Evolutionary conservation across 2,113 vertebrate genomes (phyloP).

Genomic region (Macrotus californicus): DNA sequence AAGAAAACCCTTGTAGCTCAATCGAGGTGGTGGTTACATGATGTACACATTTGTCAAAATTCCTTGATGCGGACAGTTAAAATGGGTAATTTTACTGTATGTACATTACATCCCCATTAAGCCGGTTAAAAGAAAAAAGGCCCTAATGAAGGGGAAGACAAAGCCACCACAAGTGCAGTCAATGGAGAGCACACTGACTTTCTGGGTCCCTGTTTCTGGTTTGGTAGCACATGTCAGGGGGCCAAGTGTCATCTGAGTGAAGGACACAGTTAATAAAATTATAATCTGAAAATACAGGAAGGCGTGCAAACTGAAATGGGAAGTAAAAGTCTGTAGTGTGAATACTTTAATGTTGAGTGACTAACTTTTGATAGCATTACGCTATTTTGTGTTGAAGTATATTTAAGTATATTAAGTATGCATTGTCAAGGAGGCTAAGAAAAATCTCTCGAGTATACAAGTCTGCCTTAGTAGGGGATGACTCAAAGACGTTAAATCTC

Average conservation of each 20-base stretch:
- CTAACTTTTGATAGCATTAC: neutral
- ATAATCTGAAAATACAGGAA: neutral
- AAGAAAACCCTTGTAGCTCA: neutral
- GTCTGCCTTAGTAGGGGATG: neutral
- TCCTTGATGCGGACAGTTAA: neutral
- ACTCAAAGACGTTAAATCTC: neutral
- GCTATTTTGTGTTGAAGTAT: neutral
- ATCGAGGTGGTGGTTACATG: neutral
- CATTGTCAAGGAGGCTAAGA: neutral
- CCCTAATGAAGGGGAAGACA: neutral
- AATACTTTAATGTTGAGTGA: neutral
- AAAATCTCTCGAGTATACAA: neutral
- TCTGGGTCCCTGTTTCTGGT: neutral
- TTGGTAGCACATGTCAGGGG: neutral
- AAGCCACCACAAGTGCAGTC: neutral
- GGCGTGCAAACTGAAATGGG: neutral
- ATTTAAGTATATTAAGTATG: neutral
- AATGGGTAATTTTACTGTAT: neutral
- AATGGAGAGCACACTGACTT: neutral
- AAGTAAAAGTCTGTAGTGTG: neutral
- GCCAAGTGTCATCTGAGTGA: neutral
- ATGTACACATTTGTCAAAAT: neutral
- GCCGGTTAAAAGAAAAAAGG: neutral
- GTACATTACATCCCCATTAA: neutral
- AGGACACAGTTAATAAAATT: neutral